Conservation (phyloP, 1,140 invertebrate species). For the Monochamus saltuarius region DNA sequence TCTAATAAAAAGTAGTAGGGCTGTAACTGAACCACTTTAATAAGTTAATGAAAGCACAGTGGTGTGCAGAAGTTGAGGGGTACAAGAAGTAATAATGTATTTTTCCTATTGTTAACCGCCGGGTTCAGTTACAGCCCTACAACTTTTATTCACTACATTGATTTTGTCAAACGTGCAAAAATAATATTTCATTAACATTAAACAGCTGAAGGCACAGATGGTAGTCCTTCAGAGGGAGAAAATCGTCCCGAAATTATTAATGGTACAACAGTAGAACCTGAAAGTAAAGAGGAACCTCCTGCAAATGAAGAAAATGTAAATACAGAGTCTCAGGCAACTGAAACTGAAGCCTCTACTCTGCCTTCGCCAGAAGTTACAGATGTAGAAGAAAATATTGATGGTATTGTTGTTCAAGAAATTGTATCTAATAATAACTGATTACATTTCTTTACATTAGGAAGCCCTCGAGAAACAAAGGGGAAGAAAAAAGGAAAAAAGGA, state of each 20-base stretch:
- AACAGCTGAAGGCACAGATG: constrained; percentile 23
- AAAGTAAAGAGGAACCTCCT: neutral
- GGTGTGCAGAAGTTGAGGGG: too few species aligned
- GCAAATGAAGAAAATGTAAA: neutral
- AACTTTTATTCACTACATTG: neutral
- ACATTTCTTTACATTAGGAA: constrained; percentile 5
- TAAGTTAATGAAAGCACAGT: too few species aligned
- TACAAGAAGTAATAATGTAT: too few species aligned
- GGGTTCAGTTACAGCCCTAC: too few species aligned
- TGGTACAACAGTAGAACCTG: constrained; percentile 13
- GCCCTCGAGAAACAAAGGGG: constrained; percentile 6
- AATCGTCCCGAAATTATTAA: constrained; percentile 10
- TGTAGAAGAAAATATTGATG: constrained; percentile 25
- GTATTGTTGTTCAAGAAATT: neutral
- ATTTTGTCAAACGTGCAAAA: neutral
- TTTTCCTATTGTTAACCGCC: too few species aligned
- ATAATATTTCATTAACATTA: neutral
- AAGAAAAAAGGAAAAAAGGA: constrained; percentile 28
- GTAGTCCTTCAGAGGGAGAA: constrained; percentile 3
- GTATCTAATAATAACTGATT: neutral
- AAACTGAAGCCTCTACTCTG: constrained; percentile 35
- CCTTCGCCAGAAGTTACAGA: constrained; percentile 33
- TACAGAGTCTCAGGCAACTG: constrained; percentile 25
- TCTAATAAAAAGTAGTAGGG: too few species aligned
- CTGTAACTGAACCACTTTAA: too few species aligned